Percentiles rank a stretch among this genome's conserved stretches.
Conservation (phyloP, 2,113 vertebrate genomes). For the Trogon surrucura region DNA sequence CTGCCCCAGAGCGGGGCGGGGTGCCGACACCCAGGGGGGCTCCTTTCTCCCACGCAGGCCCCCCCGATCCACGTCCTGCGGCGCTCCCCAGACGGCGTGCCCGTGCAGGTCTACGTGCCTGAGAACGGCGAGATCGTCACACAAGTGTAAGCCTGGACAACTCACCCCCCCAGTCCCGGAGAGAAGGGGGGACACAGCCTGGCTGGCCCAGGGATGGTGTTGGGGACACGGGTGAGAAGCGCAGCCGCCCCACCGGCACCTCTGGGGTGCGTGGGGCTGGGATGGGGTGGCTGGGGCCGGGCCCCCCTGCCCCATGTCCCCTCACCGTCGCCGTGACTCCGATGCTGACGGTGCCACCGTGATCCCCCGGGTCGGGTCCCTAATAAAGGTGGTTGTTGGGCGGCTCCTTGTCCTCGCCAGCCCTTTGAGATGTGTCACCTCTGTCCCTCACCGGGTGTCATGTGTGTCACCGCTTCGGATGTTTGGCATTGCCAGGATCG, state of each 20-base stretch:
- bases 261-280: neutral
- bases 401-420: neutral
- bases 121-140: constrained; percentile 53
- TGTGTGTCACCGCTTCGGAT: no score
- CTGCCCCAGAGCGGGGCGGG: rapidly evolving
- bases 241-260: neutral
- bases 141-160: neutral
- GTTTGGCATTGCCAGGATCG: neutral
- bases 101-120: constrained; percentile 3
- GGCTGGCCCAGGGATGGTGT: neutral
- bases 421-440: neutral
- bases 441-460: neutral
- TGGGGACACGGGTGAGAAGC: neutral
- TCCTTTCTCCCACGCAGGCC: neutral
- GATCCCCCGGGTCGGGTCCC: neutral
- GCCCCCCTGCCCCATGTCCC: neutral
- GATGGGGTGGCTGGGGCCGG: neutral
- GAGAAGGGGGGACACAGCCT: neutral
- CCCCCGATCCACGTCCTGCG: neutral
- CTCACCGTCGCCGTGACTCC: neutral
- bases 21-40: neutral
- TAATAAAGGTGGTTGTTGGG: constrained; percentile 5
- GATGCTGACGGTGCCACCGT: neutral
- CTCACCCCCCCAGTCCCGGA: no score
- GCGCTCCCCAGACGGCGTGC: neutral